Conservation (phyloP, 1,140 invertebrate species). For the Scylla paramamosain region DNA sequence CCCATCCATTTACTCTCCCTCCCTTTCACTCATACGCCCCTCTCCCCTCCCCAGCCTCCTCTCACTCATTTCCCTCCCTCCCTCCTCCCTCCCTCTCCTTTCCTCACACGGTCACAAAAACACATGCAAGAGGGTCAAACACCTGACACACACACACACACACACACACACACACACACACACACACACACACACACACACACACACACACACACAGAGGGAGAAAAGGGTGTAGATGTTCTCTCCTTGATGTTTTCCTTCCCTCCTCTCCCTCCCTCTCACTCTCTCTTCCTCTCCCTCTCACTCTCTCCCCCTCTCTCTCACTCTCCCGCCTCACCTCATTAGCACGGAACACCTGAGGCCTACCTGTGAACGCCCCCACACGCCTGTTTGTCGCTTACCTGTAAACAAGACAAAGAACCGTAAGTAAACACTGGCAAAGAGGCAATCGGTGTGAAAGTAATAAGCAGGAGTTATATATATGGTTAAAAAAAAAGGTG, state of each 20-base stretch:
- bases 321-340: neutral
- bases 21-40: no score
- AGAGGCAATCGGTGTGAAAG: neutral
- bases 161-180: neutral
- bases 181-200: conserved; percentile 6
- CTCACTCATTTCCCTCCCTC: neutral
- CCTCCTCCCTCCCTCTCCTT: neutral
- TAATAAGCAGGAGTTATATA: neutral
- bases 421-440: neutral
- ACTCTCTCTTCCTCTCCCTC: neutral
- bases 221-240: no score
- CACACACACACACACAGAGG: neutral
- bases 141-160: neutral
- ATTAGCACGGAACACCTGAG: neutral
- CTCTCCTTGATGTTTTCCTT: neutral
- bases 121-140: neutral
- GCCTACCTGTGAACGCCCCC: neutral
- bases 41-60: no score
- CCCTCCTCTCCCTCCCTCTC: neutral
- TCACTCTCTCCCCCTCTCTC: neutral
- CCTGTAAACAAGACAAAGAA: neutral
- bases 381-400: neutral
- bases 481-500: neutral
- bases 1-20: no score
- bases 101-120: neutral